Conservation (phyloP, 2,113 vertebrate species). For the Chitala chitala region DNA sequence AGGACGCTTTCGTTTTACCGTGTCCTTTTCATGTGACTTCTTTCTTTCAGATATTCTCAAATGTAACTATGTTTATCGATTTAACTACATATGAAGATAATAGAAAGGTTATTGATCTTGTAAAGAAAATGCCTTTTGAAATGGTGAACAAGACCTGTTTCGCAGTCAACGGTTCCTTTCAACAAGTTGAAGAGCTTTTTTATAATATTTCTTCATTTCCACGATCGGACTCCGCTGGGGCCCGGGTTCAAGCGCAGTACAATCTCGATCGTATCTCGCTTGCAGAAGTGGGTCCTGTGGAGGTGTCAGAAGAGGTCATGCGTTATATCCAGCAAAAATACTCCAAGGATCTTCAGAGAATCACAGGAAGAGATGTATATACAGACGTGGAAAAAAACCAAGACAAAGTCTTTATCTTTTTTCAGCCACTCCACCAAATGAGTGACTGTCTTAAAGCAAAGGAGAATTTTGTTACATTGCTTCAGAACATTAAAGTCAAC, state of each 20-base stretch:
- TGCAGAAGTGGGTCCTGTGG: slow-evolving; percentile 6
- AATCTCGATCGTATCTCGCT: neutral
- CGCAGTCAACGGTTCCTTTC: slow-evolving; percentile 33
- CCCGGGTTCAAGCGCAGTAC: neutral
- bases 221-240: neutral
- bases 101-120: neutral
- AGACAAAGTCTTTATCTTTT: neutral
- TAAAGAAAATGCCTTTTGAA: accelerated
- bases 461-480: slow-evolving; percentile 55
- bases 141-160: neutral
- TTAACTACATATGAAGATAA: neutral
- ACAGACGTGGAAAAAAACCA: neutral
- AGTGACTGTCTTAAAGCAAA: slow-evolving; percentile 27
- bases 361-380: slow-evolving; percentile 23
- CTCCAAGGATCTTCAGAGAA: slow-evolving; percentile 29
- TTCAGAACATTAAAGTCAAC: slow-evolving; percentile 54
- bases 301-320: slow-evolving; percentile 37
- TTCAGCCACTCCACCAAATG: neutral
- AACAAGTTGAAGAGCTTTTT: slow-evolving; percentile 27
- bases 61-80: slow-evolving; percentile 32
- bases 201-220: neutral
- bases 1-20: too few species aligned
- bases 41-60: slow-evolving; percentile 46
- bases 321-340: slow-evolving; percentile 45
- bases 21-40: neutral